Evolutionary conservation across 2,113 vertebrate species (phyloP).

Genomic region (Propithecus coquereli): DNA sequence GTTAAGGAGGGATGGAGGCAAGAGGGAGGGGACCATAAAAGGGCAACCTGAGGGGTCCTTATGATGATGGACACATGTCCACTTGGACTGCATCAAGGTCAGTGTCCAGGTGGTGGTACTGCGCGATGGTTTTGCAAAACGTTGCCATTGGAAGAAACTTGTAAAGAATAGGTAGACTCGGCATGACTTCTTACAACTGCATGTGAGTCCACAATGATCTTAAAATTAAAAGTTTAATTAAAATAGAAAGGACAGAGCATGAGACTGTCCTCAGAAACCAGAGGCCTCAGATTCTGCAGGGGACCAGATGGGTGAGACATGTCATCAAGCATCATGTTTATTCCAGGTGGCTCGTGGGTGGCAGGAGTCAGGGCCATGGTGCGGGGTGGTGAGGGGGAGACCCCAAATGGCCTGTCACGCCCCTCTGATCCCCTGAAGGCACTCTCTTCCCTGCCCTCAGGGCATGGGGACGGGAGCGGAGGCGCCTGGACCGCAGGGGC

Average conservation of each 20-base stretch:
- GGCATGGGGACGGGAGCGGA: neutral
- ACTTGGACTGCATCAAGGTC: neutral
- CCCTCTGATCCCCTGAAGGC: neutral
- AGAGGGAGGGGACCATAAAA: neutral
- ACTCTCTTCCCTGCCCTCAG: neutral
- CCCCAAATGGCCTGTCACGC: neutral
- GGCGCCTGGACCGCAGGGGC: fast-evolving
- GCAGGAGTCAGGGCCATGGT: neutral
- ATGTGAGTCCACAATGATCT: neutral
- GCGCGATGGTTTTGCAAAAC: neutral
- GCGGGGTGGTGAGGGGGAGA: fast-evolving
- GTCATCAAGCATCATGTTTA: neutral
- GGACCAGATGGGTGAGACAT: too few species aligned
- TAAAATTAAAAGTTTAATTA: neutral
- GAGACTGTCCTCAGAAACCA: neutral
- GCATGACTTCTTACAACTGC: neutral
- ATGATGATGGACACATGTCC: neutral
- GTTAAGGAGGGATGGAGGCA: neutral
- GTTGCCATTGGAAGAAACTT: neutral
- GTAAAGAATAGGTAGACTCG: neutral
- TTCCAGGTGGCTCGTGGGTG: neutral
- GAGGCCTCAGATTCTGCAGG: neutral
- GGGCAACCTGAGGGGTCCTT: neutral
- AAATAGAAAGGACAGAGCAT: neutral
- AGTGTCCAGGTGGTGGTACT: neutral